Base-by-base conservation (phyloP, 2,797 vertebrate species). In the Valencia hispanica region DNA sequence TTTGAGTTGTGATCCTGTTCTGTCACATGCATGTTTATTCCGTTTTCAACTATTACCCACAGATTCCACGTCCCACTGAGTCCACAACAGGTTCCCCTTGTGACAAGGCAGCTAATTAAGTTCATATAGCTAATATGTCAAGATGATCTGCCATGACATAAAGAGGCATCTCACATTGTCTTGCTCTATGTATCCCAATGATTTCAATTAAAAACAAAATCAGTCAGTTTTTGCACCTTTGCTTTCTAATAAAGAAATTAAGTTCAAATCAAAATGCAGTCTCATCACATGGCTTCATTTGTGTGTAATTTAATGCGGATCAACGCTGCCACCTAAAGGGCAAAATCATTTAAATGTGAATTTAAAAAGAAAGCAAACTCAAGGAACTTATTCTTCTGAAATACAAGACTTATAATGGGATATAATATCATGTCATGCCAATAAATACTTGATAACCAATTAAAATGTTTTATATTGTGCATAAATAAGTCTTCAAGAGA, bases 21-120 rank as follows among this genome's bases (percentile, higher is more conserved):
- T 39, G 1, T 25, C 27, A n/a, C 18, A 45, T 32, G 36, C 4
- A 48, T 1, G 20, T 57, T 48, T 36, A 25, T 55, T 66, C 0
- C 70, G 10, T 53, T 36, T 32, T 32, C 3, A 1, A 25, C 4
- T 61, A 18, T 32, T 57, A 4, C 3, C 4, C 48, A 82, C 84
- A 93, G 91, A 87, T 93, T 77, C 89, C 83, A 1, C 65, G 79
- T 86, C 91, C 93, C 6, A 79, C 90, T 71, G 84, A 79, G 47
- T 73, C 82, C 17, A 51, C 68, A 5, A 72, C 86, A 75, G 68
- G 78, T 30, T 68, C 79, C 68, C 68, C 87, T 6, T 91, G 88
- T 77, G 71, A 84, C 0, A 41, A 84, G 45, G 48, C 77, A 15
- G 53, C 78, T 18, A 65, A 86, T 45, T 87, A 75, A 84, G 27